A percentile compares a stretch with the other conserved stretches of the same genome.
Evolutionary conservation across 2,113 vertebrate genomes (phyloP).

Genomic region (Podarcis muralis): DNA sequence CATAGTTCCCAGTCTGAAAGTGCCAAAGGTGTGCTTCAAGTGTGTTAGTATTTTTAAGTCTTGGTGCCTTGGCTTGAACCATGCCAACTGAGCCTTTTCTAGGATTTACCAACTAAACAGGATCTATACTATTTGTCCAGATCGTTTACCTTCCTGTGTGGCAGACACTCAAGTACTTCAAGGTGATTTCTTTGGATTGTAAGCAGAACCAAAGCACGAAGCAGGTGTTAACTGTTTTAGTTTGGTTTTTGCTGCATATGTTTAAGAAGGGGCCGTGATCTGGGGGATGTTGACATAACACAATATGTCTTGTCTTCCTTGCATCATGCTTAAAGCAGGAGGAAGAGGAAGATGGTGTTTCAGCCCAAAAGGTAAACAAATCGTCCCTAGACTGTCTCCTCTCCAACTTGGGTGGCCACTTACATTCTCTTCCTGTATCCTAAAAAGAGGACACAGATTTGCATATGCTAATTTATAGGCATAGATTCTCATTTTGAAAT

Average conservation of each 20-base stretch:
- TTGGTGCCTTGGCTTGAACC: not conserved
- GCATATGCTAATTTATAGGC: no score
- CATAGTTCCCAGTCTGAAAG: not conserved
- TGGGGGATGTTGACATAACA: not conserved
- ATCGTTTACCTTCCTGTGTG: conserved; percentile 19
- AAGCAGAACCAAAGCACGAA: not conserved
- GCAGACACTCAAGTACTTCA: conserved; percentile 2
- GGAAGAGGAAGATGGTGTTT: no score
- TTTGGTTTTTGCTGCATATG: not conserved
- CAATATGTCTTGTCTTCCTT: not conserved
- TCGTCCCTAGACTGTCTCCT: not conserved
- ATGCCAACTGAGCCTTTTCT: not conserved
- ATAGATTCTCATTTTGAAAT: no score
- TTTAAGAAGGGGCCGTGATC: not conserved
- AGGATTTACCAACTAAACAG: conserved; percentile 14
- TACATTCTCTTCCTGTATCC: no score
- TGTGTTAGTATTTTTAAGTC: not conserved
- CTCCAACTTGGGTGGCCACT: no score
- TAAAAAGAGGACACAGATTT: not conserved
- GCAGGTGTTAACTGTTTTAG: conserved; percentile 6
- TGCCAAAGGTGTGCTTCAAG: not conserved
- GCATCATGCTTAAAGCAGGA: not conserved
- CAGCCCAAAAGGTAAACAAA: not conserved
- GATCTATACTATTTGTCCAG: conserved; percentile 24
- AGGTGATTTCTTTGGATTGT: conserved; percentile 6